Base-by-base conservation (phyloP, 2,797 vertebrate species). In the Anguilla anguilla region DNA sequence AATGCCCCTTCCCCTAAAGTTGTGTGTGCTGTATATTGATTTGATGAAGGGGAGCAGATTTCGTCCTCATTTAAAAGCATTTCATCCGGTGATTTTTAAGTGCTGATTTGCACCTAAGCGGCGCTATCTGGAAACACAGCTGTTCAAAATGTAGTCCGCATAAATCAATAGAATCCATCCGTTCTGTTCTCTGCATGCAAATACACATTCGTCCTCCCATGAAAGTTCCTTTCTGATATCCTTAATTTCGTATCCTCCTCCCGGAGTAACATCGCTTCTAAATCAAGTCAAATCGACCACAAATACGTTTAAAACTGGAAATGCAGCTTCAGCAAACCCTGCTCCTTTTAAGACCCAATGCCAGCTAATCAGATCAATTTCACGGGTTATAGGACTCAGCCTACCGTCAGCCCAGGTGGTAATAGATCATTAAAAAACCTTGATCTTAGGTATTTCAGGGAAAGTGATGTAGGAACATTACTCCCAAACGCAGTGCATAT, bases 311-410 rank as follows among this genome's bases (percentile, higher is more conserved):
- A 88, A 91, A 87, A 69, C 39, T 82, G 85, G 88, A 91, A 91
- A 91, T 88, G 93, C 94, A 92, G 91, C 90, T 92, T 95, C 93
- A 94, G 94, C 92, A 91, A 88, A 92, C 88, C 88, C 88, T 86
- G 87, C 89, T 92, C 86, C 90, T 91, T 92, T 92, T 91, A 91
- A 89, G 93, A 94, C 91, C 95, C 94, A 93, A 94, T 92, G 93
- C 94, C 89, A 88, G 92, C 93, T 94, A 96, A 96, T 96, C 96
- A 94, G 95, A 95, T 96, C 95, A 93, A 96, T 96, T 96, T 96
- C 95, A 96, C 94, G 95, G 93, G 90, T 92, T 87, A 92, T 89
- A 91, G 89, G 91, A 93, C 91, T 90, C 92, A 91, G 89, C 92
- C 91, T 90, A 90, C 91, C 90, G 89, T 90, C 91, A 90, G 91